Conservation (phyloP, 2,888 invertebrate species). For the Ophioninae sp. region DNA sequence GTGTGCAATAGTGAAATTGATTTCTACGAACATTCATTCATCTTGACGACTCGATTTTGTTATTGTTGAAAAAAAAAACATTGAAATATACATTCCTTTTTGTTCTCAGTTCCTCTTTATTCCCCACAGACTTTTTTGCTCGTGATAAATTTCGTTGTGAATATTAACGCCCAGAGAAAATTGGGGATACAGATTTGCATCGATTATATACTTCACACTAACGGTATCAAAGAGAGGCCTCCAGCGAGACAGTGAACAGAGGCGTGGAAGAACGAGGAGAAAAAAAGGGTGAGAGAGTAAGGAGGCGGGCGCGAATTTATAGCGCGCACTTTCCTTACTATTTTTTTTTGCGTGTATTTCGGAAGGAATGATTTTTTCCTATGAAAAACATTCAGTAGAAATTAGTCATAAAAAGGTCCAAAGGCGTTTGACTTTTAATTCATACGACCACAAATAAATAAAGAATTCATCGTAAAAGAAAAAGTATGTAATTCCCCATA, state of each 20-base stretch:
- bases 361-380: too few relatives aligned
- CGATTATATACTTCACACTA: slow-evolving; percentile 22
- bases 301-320: background rate
- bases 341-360: background rate
- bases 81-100: background rate
- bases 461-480: too few relatives aligned
- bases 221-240: slow-evolving; percentile 32
- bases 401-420: too few relatives aligned
- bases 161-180: slow-evolving; percentile 1
- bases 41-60: background rate
- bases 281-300: background rate
- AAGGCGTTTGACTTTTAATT: too few relatives aligned
- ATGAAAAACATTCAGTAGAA: too few relatives aligned
- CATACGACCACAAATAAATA: too few relatives aligned
- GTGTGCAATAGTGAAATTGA: background rate
- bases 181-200: slow-evolving; percentile 9
- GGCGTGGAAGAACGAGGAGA: background rate
- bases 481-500: too few relatives aligned
- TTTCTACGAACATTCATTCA: background rate
- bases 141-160: slow-evolving; percentile 9
- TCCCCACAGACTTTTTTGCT: background rate
- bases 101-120: background rate
- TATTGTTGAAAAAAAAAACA: background rate
- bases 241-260: slow-evolving; percentile 1
- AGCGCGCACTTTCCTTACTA: background rate